phyloP scores from a whole-genome alignment of 1,140 invertebrate species.

The Goniozus legneri region DNA sequence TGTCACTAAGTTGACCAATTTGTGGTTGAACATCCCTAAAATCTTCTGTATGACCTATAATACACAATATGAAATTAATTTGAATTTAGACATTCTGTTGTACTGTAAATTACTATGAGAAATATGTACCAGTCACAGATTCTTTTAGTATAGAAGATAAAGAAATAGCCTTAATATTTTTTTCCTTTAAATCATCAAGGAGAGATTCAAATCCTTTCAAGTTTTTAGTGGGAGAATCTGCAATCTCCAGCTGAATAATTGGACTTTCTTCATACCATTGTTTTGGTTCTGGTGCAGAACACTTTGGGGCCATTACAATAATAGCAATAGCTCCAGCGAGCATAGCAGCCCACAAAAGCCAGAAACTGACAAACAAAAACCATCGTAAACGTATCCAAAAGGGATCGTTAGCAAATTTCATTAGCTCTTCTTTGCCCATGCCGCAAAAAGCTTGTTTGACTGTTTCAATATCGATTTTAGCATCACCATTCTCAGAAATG shows the following conservation, averaged over 20 bases:
- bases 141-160: slow-evolving; percentile 55
- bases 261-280: slow-evolving; percentile 62
- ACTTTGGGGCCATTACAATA: slow-evolving; percentile 81
- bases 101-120: background rate
- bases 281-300: slow-evolving; percentile 63
- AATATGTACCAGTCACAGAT: slow-evolving; percentile 21
- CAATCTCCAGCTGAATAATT: slow-evolving; percentile 50
- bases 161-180: slow-evolving; percentile 57
- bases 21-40: slow-evolving; percentile 68
- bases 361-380: slow-evolving; percentile 82
- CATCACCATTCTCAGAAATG: slow-evolving; percentile 75
- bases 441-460: slow-evolving; percentile 66
- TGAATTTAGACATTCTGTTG: background rate
- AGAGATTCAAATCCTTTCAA: slow-evolving; percentile 42
- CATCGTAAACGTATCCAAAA: slow-evolving; percentile 85
- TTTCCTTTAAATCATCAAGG: slow-evolving; percentile 50
- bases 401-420: slow-evolving; percentile 89
- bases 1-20: slow-evolving; percentile 72
- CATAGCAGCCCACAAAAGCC: slow-evolving; percentile 84
- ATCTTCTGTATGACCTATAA: slow-evolving; percentile 47
- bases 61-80: slow-evolving; percentile 12
- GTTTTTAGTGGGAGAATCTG: slow-evolving; percentile 24
- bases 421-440: slow-evolving; percentile 85
- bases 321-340: slow-evolving; percentile 79
- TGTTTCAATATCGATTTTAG: slow-evolving; percentile 78